Percentiles rank a stretch among this genome's conserved stretches.
Conservation (phyloP, 2,797 vertebrate genomes). For the Simalia tracyae region DNA sequence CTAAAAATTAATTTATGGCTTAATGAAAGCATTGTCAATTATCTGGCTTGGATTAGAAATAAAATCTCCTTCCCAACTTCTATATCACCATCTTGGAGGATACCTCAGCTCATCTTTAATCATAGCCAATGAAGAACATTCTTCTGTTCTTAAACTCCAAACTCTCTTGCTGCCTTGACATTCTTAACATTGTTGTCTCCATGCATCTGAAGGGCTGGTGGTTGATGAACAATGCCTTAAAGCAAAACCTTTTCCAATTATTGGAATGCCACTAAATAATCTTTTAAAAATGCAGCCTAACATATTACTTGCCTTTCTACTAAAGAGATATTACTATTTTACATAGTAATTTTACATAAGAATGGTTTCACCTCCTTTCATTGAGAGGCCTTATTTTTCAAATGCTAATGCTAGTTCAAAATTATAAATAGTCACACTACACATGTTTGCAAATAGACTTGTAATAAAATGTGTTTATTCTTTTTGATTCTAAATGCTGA, state of each 20-base stretch:
- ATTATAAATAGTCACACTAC: neutral
- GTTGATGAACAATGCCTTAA: neutral
- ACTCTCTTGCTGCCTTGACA: neutral
- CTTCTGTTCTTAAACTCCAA: neutral
- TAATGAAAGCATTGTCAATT: neutral
- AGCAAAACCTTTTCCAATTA: neutral
- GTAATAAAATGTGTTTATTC: neutral
- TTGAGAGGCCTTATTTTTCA: slow-evolving; percentile 6
- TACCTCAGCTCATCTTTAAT: neutral
- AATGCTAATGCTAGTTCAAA: neutral
- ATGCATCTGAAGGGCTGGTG: neutral
- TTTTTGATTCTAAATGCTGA: neutral
- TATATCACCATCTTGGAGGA: neutral
- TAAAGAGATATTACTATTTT: neutral
- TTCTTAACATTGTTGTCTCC: neutral
- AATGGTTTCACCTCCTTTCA: neutral
- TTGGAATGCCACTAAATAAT: neutral
- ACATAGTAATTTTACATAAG: neutral
- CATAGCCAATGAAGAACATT: neutral
- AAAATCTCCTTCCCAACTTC: neutral
- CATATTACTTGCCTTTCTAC: neutral
- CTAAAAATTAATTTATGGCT: neutral
- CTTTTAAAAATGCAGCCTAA: neutral
- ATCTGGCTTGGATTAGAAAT: neutral
- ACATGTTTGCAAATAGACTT: neutral